Conservation (phyloP, 2,113 vertebrate genomes). For the Grammomys surdaster region DNA sequence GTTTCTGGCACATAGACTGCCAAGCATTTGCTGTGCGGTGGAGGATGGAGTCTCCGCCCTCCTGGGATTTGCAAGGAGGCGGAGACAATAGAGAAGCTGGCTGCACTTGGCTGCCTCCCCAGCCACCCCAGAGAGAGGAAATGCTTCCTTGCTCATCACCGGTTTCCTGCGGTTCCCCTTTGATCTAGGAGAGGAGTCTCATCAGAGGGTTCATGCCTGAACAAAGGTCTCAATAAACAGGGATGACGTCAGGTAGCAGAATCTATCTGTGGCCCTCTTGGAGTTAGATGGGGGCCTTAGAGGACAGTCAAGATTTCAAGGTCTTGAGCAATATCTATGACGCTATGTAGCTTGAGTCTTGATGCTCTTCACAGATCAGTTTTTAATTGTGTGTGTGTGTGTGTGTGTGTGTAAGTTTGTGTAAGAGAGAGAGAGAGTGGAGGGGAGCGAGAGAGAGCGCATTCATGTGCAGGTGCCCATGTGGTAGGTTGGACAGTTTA, state of each 20-base stretch:
- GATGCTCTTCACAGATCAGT: background rate
- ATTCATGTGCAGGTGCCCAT: too few species aligned
- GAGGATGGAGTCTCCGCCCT: background rate
- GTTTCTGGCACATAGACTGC: background rate
- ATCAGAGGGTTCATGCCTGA: background rate
- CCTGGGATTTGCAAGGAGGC: background rate
- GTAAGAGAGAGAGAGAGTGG: too few species aligned
- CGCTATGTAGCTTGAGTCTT: background rate
- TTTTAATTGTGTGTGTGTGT: background rate
- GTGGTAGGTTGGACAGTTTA: background rate
- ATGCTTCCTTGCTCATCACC: background rate
- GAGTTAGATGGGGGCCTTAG: background rate
- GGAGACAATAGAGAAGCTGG: background rate
- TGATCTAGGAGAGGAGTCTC: conserved; percentile 50
- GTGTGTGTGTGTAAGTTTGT: background rate
- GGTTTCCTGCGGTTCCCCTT: conserved; percentile 59
- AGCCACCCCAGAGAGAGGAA: conserved; percentile 16
- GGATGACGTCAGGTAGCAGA: background rate
- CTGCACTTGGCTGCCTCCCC: background rate
- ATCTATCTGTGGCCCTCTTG: background rate
- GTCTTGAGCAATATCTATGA: background rate
- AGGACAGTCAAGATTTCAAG: background rate
- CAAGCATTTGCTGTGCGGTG: background rate
- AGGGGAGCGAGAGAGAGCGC: too few species aligned
- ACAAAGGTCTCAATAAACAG: conserved; percentile 31